Evolutionary conservation across 2,888 invertebrate genomes (phyloP), one percentile per base, ranked within the genome.

Genomic region (Chrysopilus asiliformis): DNA sequence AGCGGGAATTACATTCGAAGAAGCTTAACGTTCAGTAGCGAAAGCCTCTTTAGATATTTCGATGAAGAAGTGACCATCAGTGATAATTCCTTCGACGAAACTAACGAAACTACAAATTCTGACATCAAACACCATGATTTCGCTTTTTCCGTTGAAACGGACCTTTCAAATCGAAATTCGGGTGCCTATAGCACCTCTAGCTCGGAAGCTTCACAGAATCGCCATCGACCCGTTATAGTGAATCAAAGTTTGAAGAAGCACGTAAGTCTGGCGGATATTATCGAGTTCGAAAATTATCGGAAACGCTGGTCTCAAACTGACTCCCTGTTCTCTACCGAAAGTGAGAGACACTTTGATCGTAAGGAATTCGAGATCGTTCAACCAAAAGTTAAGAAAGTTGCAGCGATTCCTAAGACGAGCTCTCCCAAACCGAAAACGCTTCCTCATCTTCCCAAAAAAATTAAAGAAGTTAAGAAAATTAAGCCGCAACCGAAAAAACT

Each of bases 1-100:
- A 32, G 19, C 20, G 8, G 19, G n/a, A 19, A 19, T 18, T 26
- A 32, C 10, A 26, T 14, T 26, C 9, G 18, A 3, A 32, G 16
- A 13, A 20, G 15, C 22, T 17, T 32, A 7, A 38, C 27, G 20
- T 17, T 32, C 7, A 36, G 34, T 9, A 37, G 34, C 15, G 26
- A 41, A 19, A 31, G 38, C 25, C 20, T 41, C 5, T 41, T 41
- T 17, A 27, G 29, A 18, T 41, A 37, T 27, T 41, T 41, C 27
- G 34, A 37, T 18, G 34, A 41, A 27, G 37, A 41, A 22, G 25
- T 37, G 9, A 25, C 24, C 3, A 25, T 36, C 22, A 16, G 29
- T 28, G 29, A 20, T 3, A 16, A 17, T 18, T 33, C 25, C 27
- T 16, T 17, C 18, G 30, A 17, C 27, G 39, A 31, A 16, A 33